Evolutionary conservation across 2,113 vertebrate genomes (phyloP), one percentile per base, ranked within the genome.

Genomic region (Zeus faber): DNA sequence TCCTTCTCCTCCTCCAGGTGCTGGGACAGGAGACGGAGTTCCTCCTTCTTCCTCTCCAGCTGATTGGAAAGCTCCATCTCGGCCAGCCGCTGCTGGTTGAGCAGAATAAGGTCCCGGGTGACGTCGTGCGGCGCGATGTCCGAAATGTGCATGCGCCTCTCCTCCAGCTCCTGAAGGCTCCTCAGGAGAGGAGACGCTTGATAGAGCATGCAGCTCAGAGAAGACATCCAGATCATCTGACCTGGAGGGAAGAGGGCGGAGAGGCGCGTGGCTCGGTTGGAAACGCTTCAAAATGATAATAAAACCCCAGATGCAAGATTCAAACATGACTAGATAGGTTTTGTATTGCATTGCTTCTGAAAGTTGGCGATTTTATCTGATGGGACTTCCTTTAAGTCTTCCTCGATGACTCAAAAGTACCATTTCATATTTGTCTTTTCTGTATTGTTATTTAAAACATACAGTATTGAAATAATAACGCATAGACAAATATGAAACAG

Each of bases 141-240:
- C 0, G 84, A 69, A 10, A 91, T 79, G 25, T 90, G 73, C 70
- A 89, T 87, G 25, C 67, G 74, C 1, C 39, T 37, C 24, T 91
- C 76, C 54, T 90, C 79, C 20, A 89, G 70, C 45, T 92, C 89
- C 2, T 71, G 59, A 11, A 92, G 84, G 65, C 76, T 90, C 53
- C 91, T 89, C 0, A 93, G 82, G 43, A 91, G 53, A 40, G 92
- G 92, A 0, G 92, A 93, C 68, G 90, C 91, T 14, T 92, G 85
- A 18, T 92, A 93, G 1, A 92, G 77, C 91, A 93, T 91, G 62
- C 87, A 91, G 61, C 85, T 74, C 26, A 91, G 45, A 21, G 87
- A 40, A 62, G 89, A 86, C 92, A 93, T 92, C 92, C 92, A 93
- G 60, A 93, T 74, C 92, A 93, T 93, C 83, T 93, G 92, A 10